These are phyloP conservation scores for Coilia nasus DNA, from an alignment of 2,797 vertebrate species.

Conservation along the genomic window DNA sequence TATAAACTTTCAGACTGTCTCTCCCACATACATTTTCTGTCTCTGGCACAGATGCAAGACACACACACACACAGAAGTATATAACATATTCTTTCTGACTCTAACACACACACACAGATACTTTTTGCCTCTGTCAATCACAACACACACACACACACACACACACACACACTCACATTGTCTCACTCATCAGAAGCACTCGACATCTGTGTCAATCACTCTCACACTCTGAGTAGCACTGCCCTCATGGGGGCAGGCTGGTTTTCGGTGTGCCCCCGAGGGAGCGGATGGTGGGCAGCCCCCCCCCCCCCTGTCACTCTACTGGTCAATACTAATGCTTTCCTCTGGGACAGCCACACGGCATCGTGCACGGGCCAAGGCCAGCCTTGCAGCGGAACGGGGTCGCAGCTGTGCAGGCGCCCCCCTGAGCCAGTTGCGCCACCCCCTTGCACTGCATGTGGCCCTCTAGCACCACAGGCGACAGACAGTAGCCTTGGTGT, in stretches of 20 bases:
- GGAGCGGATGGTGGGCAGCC: conserved; percentile 28
- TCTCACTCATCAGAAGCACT: neutral
- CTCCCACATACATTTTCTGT: neutral
- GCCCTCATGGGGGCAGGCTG: conserved; percentile 44
- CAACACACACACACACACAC: neutral
- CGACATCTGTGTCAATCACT: neutral
- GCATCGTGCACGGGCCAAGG: neutral
- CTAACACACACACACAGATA: neutral
- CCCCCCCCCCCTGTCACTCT: conserved; percentile 25
- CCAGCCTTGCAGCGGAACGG: conserved; percentile 34
- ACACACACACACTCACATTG: neutral
- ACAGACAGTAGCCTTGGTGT: neutral
- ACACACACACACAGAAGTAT: neutral
- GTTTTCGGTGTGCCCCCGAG: conserved; percentile 40
- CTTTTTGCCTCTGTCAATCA: neutral
- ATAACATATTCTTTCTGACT: too few relatives aligned
- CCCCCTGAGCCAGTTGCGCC: conserved; percentile 29
- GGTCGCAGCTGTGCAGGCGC: conserved; percentile 48
- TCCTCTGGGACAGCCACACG: conserved; percentile 32
- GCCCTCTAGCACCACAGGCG: conserved; percentile 19
- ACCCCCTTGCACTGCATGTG: conserved; percentile 32
- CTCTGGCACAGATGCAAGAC: neutral
- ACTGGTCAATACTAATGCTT: conserved; percentile 52
- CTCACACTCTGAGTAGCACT: conserved; percentile 24
- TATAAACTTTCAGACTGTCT: too few relatives aligned